These are phyloP conservation scores for Amblyornis subalaris DNA, from an alignment of 2,113 vertebrate genomes.

Conservation along the genomic window DNA sequence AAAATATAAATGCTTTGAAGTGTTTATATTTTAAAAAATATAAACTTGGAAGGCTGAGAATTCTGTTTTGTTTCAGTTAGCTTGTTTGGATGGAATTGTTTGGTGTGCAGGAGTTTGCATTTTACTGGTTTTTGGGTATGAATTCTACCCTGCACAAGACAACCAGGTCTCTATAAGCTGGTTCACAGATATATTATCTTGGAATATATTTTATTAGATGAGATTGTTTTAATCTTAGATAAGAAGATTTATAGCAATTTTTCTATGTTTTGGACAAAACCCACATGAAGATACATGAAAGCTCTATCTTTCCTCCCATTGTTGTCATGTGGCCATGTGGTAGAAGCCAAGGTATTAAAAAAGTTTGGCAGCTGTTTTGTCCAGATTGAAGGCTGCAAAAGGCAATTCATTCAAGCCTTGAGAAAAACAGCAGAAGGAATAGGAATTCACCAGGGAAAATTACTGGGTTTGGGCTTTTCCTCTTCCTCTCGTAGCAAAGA, in stretches of 20 bases:
- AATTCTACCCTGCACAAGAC: background rate
- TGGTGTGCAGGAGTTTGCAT: fast-evolving
- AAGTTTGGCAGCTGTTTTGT: background rate
- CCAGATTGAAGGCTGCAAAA: background rate
- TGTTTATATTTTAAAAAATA: background rate
- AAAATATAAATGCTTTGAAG: background rate
- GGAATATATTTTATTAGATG: background rate
- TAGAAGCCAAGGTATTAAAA: background rate
- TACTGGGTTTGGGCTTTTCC: background rate
- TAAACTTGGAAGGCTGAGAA: background rate
- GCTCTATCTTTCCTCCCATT: background rate
- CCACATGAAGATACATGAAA: background rate
- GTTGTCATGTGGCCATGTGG: background rate
- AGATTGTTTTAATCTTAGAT: background rate
- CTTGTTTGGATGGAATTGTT: background rate
- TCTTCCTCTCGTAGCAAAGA: background rate
- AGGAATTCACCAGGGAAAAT: background rate
- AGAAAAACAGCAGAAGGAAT: background rate
- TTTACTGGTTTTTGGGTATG: background rate
- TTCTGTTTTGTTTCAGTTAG: background rate
- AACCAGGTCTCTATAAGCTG: background rate
- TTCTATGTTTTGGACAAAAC: background rate
- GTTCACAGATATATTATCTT: background rate
- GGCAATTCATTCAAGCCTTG: background rate
- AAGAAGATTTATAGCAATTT: background rate